Percentiles rank a stretch among this genome's conserved stretches.
These are phyloP conservation scores for Seira ritae DNA, from an alignment of 2,888 invertebrate genomes.

Conservation along the genomic window DNA sequence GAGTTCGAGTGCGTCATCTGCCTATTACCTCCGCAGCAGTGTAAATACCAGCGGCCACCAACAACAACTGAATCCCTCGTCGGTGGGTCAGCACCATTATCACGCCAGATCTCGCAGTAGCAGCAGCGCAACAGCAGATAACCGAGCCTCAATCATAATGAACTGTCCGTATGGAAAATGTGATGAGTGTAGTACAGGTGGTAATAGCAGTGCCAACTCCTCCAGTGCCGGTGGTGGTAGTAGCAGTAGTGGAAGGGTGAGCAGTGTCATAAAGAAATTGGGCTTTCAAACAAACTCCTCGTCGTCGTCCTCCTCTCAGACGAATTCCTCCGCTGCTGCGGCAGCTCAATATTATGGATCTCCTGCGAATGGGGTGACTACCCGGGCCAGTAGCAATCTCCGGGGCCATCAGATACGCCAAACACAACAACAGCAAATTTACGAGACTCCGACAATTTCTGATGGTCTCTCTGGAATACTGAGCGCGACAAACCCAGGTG, in stretches of 20 bases:
- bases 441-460: slow-evolving; percentile 28
- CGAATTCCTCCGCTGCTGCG: slow-evolving; percentile 13
- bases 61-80: slow-evolving; percentile 9
- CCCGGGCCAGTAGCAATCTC: slow-evolving; percentile 49
- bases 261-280: slow-evolving; percentile 53
- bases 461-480: slow-evolving; percentile 40
- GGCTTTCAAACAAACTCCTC: slow-evolving; percentile 45
- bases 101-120: slow-evolving; percentile 52
- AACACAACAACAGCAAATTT: slow-evolving; percentile 30
- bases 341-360: slow-evolving; percentile 43
- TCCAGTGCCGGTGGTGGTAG: slow-evolving; percentile 29
- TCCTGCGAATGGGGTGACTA: slow-evolving; percentile 43
- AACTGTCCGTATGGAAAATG: slow-evolving; percentile 69
- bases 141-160: slow-evolving; percentile 53
- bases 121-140: slow-evolving; percentile 32
- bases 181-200: slow-evolving; percentile 65
- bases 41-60: slow-evolving; percentile 21
- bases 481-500: slow-evolving; percentile 38
- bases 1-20: slow-evolving; percentile 10
- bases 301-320: slow-evolving; percentile 7
- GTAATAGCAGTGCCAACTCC: slow-evolving; percentile 29
- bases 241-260: slow-evolving; percentile 35
- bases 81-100: slow-evolving; percentile 31
- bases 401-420: slow-evolving; percentile 30
- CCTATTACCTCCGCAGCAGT: slow-evolving; percentile 49